A percentile compares a stretch with the other conserved stretches of the same genome.
Conservation (phyloP, 2,113 vertebrate species). For the Tonatia bakeri region DNA sequence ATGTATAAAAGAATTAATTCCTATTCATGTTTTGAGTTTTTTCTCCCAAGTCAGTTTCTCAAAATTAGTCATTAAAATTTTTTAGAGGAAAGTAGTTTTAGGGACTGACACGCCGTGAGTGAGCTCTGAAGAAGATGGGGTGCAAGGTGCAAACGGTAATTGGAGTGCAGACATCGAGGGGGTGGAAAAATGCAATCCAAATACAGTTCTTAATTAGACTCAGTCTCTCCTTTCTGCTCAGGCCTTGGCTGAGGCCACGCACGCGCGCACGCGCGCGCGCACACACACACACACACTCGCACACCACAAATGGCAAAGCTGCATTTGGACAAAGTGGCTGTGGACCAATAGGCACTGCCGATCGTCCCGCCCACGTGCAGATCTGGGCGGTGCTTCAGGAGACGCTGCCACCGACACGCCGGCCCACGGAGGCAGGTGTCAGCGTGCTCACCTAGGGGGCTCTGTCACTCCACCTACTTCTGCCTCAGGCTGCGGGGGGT, state of each 20-base stretch:
- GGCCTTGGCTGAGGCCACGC: background rate
- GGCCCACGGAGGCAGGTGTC: accelerated
- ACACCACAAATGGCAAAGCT: background rate
- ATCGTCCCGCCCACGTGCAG: too few relatives aligned
- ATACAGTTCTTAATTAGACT: background rate
- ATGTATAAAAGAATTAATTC: background rate
- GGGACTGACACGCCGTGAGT: background rate
- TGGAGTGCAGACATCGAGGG: background rate
- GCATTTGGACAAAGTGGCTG: background rate
- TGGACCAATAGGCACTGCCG: background rate
- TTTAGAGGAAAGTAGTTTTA: background rate
- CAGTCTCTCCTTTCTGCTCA: background rate
- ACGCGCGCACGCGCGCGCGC: accelerated
- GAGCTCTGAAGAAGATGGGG: background rate
- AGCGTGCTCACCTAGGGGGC: background rate
- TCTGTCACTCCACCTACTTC: background rate
- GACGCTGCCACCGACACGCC: accelerated
- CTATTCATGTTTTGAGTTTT: background rate
- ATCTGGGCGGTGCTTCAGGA: background rate
- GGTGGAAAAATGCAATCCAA: background rate
- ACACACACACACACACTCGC: background rate
- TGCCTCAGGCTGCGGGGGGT: background rate
- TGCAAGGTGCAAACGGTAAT: background rate
- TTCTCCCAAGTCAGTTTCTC: background rate
- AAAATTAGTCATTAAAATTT: background rate